Evolutionary conservation across 1,140 invertebrate genomes (phyloP), one percentile per base, ranked within the genome.

Genomic region (Heliconius himera): DNA sequence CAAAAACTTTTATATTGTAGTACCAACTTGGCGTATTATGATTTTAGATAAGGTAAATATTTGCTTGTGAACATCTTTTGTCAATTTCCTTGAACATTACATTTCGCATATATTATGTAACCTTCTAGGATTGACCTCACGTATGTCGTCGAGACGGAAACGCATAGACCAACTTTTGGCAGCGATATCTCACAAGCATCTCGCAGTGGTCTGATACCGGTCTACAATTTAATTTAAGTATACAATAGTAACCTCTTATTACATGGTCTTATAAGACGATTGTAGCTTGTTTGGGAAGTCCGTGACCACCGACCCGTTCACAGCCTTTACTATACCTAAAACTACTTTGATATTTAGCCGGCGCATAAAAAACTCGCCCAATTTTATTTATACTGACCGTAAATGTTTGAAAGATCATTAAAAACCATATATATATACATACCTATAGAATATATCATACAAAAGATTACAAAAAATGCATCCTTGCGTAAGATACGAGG

Each of bases 331-430:
- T 82, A 81, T 90, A 87, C 81, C 83, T 87, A 86, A 88, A 85
- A 81, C 79, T 83, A 85, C 88, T 89, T 89, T 91, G 88, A 90
- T 90, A 88, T 90, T 88, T 84, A 74, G 84, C 88, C 88, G 88
- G 79, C 86, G 60, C 66, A 60, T 78, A 77, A 76, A 76, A 79
- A 84, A 81, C 77, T 33, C 66, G 71, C 74, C 11, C 70, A 26
- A 49, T 70, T 78, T 51, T 36, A 8, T 36, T 84, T 82, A 76
- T 70, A 46, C 51, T 74, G 79, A 46, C 71, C 33, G 66, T 78
- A 81, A 71, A 80, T 51, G 26, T 66, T 66, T 13, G 60, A 60
- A 72, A 26, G 66, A 71, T 66, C 70, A 20, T 72, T 72, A 72
- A 72, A 72, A 72, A n/a, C 70, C 70, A 72, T 72, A 38, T 36